Evolutionary conservation across 2,888 invertebrate genomes (phyloP).

Genomic region (Iselma pallidipennis): DNA sequence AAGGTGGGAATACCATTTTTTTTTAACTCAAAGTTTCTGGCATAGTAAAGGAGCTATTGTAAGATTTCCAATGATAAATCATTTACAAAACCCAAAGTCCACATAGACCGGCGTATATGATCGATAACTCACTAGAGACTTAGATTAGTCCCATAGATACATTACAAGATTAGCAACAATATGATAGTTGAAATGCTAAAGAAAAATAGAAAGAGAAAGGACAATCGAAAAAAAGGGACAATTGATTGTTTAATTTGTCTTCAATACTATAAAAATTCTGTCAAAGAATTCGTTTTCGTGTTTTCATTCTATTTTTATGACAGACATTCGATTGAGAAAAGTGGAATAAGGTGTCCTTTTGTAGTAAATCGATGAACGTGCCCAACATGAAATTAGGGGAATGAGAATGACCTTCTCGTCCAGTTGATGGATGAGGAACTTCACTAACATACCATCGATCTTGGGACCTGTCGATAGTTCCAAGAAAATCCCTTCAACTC

Average conservation of each 20-base stretch:
- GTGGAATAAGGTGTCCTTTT: constrained; percentile 23
- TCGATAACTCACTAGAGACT: constrained; percentile 1
- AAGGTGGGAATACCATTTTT: too few species aligned
- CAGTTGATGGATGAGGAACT: constrained; percentile 45
- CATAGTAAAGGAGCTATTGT: not conserved
- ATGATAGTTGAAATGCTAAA: not conserved
- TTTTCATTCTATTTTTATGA: not conserved
- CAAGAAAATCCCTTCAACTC: constrained; percentile 43
- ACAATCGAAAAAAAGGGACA: too few species aligned
- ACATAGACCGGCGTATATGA: not conserved
- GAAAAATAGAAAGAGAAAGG: not conserved
- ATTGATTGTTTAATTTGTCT: not conserved
- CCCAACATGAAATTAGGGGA: constrained; percentile 31
- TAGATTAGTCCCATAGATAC: not conserved
- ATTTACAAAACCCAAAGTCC: not conserved
- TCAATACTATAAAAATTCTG: too few species aligned
- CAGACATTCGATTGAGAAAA: constrained; percentile 10
- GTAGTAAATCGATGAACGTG: constrained; percentile 35
- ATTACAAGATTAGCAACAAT: not conserved
- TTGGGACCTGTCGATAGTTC: constrained; percentile 43
- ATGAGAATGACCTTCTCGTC: constrained; percentile 32
- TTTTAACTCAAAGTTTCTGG: too few species aligned
- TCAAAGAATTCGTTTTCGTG: not conserved
- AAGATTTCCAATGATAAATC: not conserved
- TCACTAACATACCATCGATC: constrained; percentile 46